phyloP scores from a whole-genome alignment of 2,113 vertebrate species.

The Arothron firmamentum region DNA sequence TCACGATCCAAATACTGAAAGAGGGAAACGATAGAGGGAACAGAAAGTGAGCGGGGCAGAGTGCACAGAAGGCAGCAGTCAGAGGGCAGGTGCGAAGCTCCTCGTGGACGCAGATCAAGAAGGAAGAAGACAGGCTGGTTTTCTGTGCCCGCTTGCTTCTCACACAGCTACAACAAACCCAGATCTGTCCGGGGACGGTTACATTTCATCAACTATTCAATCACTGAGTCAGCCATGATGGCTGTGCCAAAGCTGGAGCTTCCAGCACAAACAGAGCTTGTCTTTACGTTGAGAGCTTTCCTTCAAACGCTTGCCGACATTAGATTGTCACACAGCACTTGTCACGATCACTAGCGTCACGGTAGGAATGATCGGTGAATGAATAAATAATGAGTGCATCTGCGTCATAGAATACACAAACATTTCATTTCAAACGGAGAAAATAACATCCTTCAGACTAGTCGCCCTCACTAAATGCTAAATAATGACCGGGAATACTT shows the following conservation, averaged over 20 bases:
- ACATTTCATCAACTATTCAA: slow-evolving; percentile 59
- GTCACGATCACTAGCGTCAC: too few relatives aligned
- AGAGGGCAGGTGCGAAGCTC: slow-evolving; percentile 53
- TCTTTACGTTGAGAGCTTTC: slow-evolving; percentile 3
- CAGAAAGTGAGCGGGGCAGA: slow-evolving; percentile 22
- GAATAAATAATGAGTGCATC: too few relatives aligned
- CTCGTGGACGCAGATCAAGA: slow-evolving; percentile 31
- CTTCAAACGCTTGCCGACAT: slow-evolving; percentile 3
- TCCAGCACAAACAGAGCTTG: slow-evolving; percentile 44
- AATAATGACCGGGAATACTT: too few relatives aligned
- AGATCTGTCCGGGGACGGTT: slow-evolving; percentile 62
- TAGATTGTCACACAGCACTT: too few relatives aligned
- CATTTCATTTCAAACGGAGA: too few relatives aligned
- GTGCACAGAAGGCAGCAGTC: slow-evolving; percentile 1
- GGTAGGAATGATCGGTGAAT: too few relatives aligned
- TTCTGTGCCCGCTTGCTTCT: slow-evolving; percentile 32
- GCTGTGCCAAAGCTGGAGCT: slow-evolving; percentile 36
- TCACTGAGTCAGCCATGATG: slow-evolving; percentile 34
- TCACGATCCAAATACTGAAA: neutral
- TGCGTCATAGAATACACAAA: too few relatives aligned
- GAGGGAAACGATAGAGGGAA: neutral
- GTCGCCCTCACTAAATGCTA: too few relatives aligned
- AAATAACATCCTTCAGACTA: too few relatives aligned
- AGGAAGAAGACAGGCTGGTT: slow-evolving; percentile 36
- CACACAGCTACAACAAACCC: slow-evolving; percentile 60